Percentiles rank a stretch among this genome's conserved stretches.
Evolutionary conservation across 2,888 invertebrate species (phyloP).

Genomic region (Pseudococcus longispinus): DNA sequence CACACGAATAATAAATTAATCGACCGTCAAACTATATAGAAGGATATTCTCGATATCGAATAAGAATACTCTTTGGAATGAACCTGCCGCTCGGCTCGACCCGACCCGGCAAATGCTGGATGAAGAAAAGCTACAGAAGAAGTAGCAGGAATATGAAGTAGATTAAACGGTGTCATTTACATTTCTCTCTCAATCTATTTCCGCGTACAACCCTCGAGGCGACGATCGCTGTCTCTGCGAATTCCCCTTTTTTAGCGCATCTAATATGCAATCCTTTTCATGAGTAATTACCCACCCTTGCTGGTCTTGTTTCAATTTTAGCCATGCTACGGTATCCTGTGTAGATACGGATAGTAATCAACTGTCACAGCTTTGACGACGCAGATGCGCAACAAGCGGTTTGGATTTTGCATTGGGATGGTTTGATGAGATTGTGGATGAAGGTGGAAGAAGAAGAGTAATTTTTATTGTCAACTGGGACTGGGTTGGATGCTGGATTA

Average conservation of each 20-base stretch:
- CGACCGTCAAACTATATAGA: neutral
- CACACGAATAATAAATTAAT: neutral
- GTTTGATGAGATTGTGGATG: no score
- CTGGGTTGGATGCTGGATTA: neutral
- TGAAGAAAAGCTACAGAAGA: no score
- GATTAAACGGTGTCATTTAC: slow-evolving; percentile 31
- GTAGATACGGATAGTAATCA: neutral
- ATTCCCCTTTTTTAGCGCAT: neutral
- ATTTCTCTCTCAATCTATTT: neutral
- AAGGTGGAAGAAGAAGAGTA: neutral
- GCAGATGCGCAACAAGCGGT: slow-evolving; percentile 10
- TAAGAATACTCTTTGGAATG: neutral
- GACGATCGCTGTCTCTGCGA: neutral
- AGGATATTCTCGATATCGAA: neutral
- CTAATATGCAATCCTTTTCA: slow-evolving; percentile 1
- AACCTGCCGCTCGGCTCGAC: neutral
- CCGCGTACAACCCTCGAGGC: neutral
- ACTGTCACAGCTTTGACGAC: neutral
- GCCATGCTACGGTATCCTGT: no score
- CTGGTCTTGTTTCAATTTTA: neutral
- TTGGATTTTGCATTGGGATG: neutral
- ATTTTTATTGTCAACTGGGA: neutral
- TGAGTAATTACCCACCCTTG: neutral
- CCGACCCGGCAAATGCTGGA: no score
- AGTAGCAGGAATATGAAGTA: neutral